Conservation (phyloP, 2,113 vertebrate species). For the Syngnathus typhle region DNA sequence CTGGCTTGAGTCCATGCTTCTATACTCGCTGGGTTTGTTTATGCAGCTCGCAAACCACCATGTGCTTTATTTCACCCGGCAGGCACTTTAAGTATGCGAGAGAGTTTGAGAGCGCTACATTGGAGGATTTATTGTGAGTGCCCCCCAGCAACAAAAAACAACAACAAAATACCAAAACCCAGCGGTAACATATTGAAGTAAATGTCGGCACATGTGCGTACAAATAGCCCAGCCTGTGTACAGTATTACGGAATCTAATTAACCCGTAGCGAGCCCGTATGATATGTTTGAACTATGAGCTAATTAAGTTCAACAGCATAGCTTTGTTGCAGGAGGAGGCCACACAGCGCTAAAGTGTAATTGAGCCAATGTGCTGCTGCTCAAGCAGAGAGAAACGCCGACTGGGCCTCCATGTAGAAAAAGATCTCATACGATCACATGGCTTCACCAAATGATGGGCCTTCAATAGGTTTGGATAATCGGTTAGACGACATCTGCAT, state of each 20-base stretch:
- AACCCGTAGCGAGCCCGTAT: constrained; percentile 32
- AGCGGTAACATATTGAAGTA: constrained; percentile 29
- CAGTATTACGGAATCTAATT: constrained; percentile 19
- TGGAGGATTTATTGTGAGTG: constrained; percentile 1
- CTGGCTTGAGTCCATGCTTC: constrained; percentile 22
- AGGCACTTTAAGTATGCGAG: constrained; percentile 40
- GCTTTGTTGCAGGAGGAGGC: constrained; percentile 22
- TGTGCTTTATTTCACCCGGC: constrained; percentile 36
- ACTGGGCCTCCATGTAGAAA: not conserved
- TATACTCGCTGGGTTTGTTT: constrained; percentile 30
- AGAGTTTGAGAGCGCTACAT: constrained; percentile 7
- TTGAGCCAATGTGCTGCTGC: constrained; percentile 37
- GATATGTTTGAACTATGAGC: constrained; percentile 19
- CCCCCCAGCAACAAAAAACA: not conserved
- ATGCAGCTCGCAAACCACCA: constrained; percentile 29
- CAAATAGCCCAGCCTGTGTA: constrained; percentile 18
- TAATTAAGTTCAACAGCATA: constrained; percentile 30
- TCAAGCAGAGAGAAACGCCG: constrained; percentile 15
- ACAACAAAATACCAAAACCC: constrained; percentile 27
- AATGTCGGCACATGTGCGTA: constrained; percentile 23
- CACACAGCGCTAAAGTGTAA: constrained; percentile 29
- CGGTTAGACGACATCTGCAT: not conserved
- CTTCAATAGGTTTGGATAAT: not conserved
- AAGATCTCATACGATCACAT: constrained; percentile 1
- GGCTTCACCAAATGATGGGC: too few relatives aligned